A percentile compares a stretch with the other conserved stretches of the same genome.
Conservation (phyloP, 1,140 invertebrate genomes). For the Caenorhabditis tropicalis region DNA sequence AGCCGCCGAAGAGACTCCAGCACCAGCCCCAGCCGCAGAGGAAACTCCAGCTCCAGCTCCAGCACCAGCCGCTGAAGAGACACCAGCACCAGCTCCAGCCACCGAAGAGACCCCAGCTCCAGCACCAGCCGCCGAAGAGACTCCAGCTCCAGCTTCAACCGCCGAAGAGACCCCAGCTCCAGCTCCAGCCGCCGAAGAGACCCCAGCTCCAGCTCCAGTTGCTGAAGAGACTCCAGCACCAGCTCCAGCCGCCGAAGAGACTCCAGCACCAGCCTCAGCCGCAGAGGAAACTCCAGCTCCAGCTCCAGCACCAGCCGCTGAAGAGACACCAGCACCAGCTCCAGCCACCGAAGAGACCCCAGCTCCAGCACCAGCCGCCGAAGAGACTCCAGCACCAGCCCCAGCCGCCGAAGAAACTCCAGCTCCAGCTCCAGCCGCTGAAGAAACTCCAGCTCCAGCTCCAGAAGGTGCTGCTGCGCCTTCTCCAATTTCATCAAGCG, state of each 20-base stretch:
- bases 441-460: not conserved
- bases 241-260: not conserved
- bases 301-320: too few relatives aligned
- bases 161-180: not conserved
- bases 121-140: not conserved
- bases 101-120: slow-evolving; percentile 41
- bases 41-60: slow-evolving; percentile 40
- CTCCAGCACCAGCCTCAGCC: not conserved
- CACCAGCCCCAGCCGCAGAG: not conserved
- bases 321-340: slow-evolving; percentile 34
- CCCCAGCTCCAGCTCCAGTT: not conserved
- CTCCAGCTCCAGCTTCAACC: not conserved
- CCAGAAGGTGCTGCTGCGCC: slow-evolving; percentile 34
- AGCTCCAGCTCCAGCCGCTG: not conserved
- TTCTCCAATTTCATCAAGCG: slow-evolving; percentile 42
- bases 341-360: slow-evolving; percentile 16
- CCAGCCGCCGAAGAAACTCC: not conserved
- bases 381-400: not conserved
- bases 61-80: not conserved
- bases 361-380: not conserved
- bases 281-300: not conserved
- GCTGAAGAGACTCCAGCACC: not conserved
- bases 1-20: not conserved
- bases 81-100: slow-evolving; percentile 37
- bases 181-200: not conserved